Base-by-base conservation (phyloP, 2,797 vertebrate species). In the Staurois parvus region DNA sequence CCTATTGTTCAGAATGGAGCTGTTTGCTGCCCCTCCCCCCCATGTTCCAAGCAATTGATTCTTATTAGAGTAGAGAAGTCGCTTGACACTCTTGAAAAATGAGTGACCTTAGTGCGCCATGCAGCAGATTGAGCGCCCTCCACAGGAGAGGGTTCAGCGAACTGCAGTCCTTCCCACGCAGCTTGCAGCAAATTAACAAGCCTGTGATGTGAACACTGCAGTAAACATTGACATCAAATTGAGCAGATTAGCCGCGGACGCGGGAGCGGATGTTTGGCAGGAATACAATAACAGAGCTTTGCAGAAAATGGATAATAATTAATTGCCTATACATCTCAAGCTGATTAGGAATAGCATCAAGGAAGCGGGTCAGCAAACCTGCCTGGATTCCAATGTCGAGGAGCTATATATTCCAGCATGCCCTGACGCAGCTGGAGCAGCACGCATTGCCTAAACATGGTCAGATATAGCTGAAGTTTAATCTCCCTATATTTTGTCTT, bases 151-250 rank as follows among this genome's bases (percentile, higher is more conserved):
- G 15, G 59, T 70, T 45, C 80, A 45, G 56, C 56, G 21, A 73
- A 40, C 70, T 29, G 80, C 52, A 73, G 56, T 73, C 52, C 48
- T 21, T 56, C 15, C 15, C 42, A 48, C 26, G 40, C 37, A 3
- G 59, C 34, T 12, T 45, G 15, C 6, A 12, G 19, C 29, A 75
- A 75, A 75, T 75, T 30, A 75, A 75, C 72, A 75, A 48, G 32
- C 75, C 64, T 83, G 59, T 37, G 72, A 83, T 68, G 26, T 48
- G 29, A 11, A 76, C 15, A 19, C 26, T 13, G 72, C 9, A 19
- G 28, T 17, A 76, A 76, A 69, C 29, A 83, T 76, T 76, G 68
- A 76, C 17, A 69, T 69, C 24, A 59, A 83, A 69, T 45, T 21
- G 30, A 24, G 26, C 26, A 32, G 72, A 83, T 76, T 56, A 69